Evolutionary conservation across 2,113 vertebrate genomes (phyloP).

Genomic region (Zonotrichia leucophrys): DNA sequence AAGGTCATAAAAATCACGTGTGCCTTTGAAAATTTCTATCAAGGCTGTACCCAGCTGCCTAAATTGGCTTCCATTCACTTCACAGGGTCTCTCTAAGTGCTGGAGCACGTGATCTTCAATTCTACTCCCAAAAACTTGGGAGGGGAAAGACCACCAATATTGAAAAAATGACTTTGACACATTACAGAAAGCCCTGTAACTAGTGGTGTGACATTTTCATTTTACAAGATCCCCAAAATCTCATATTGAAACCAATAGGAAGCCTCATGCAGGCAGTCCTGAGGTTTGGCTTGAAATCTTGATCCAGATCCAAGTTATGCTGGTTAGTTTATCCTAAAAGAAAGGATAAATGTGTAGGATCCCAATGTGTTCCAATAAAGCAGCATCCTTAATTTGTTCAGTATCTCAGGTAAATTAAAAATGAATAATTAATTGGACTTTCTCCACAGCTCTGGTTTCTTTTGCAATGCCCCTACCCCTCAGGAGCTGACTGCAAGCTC

Average conservation of each 20-base stretch:
- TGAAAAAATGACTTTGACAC: not conserved
- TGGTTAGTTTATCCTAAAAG: not conserved
- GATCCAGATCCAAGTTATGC: not conserved
- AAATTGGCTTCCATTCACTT: conserved; percentile 27
- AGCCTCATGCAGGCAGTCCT: not conserved
- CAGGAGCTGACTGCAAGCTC: not conserved
- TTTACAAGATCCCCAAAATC: not conserved
- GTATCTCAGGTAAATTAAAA: not conserved
- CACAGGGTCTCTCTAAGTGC: not conserved
- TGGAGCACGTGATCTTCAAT: not conserved
- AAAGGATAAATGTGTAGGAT: not conserved
- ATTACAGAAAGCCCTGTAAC: not conserved
- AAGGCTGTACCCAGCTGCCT: not conserved
- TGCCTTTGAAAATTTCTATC: not conserved
- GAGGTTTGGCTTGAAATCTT: not conserved
- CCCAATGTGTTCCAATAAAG: not conserved
- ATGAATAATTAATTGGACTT: not conserved
- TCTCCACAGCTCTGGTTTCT: not conserved
- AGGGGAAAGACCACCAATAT: not conserved
- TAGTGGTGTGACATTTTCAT: not conserved
- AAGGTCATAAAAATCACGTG: not conserved
- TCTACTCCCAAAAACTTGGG: not conserved
- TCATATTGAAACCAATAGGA: not conserved
- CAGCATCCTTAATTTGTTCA: not conserved
- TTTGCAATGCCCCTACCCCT: not conserved